Evolutionary conservation across 2,113 vertebrate species (phyloP), one percentile per base, ranked within the genome.

Genomic region (Casuarius casuarius): DNA sequence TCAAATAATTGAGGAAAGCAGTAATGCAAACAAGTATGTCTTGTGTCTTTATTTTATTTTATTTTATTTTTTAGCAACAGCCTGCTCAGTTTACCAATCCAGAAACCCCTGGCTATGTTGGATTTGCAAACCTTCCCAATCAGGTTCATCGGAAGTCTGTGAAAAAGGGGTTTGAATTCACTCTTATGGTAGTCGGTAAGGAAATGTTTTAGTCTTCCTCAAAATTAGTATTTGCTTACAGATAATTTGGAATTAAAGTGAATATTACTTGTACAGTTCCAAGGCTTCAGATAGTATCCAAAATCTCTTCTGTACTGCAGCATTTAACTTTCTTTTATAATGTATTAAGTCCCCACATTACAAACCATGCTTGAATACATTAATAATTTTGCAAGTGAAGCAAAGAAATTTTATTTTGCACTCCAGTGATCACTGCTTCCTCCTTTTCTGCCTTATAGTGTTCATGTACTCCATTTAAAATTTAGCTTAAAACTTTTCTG

Each of bases 121-220:
- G 99, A 87, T 99, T 99, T 87, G 99, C 99, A 87, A 99, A 99
- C 93, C 98, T 99, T 90, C 99, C 99, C 40, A 99, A 99, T 94
- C 99, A 99, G 97, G 99, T 99, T 96, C 99, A 99, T 91, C 99
- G 99, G 49, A 99, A 99, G 96, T 99, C 99, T 19, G 99, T 99
- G 77, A 99, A 99, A 92, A 99, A 99, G 73, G 99, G 99, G 7
- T 99, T 99, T 96, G 99, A 99, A 97, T 99, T 99, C 95, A 99
- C 99, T 8, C 98, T 99, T 20, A 99, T 99, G 99, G 99, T 99
- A 38, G 99, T 99, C 71, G 99, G 99, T 99, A 98, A 99, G 99
- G 87, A 89, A 89, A 17, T 0, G 1, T 58, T 94, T 88, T 63
- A 44, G 3, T 54, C 6, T 68, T 74, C 51, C 65, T 79, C 44